Conservation (phyloP, 2,888 invertebrate species). For the Hymenopus coronatus region DNA sequence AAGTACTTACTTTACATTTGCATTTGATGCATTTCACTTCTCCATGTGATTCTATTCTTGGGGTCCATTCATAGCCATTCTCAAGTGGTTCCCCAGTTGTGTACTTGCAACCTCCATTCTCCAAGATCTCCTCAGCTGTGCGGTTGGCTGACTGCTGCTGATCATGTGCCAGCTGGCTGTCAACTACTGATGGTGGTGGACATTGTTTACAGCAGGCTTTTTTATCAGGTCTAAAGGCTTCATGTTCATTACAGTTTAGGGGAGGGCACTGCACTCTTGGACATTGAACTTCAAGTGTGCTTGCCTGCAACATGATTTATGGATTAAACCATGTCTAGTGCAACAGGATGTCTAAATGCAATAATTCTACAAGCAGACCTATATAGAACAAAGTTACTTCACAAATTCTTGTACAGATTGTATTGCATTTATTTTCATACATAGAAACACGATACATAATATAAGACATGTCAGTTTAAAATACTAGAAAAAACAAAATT, state of each 20-base stretch:
- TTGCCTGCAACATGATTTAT: conserved; percentile 47
- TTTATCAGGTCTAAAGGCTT: conserved; percentile 69
- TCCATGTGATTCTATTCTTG: conserved; percentile 81
- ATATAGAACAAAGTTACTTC: neutral
- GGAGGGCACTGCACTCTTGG: conserved; percentile 71
- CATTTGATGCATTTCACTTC: conserved; percentile 88
- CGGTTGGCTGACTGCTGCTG: conserved; percentile 37
- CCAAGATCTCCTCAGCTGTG: conserved; percentile 67
- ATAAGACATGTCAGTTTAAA: too few relatives aligned
- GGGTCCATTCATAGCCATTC: conserved; percentile 83
- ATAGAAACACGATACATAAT: too few relatives aligned
- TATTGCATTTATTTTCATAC: too few relatives aligned
- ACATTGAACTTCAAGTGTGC: conserved; percentile 72
- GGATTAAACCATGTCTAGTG: neutral
- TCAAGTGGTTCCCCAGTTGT: conserved; percentile 57
- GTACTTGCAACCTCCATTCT: conserved; percentile 80
- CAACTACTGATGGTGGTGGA: conserved; percentile 46
- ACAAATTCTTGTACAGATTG: too few relatives aligned
- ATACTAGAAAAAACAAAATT: too few relatives aligned
- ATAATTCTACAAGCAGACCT: neutral
- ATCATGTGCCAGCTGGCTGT: neutral
- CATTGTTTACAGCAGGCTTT: conserved; percentile 81
- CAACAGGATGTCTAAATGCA: neutral
- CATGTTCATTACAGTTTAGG: conserved; percentile 68
- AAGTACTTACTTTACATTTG: conserved; percentile 74